A percentile compares a stretch with the other conserved stretches of the same genome.
phyloP scores from a whole-genome alignment of 2,797 vertebrate genomes.

The Rhinophrynus dorsalis region DNA sequence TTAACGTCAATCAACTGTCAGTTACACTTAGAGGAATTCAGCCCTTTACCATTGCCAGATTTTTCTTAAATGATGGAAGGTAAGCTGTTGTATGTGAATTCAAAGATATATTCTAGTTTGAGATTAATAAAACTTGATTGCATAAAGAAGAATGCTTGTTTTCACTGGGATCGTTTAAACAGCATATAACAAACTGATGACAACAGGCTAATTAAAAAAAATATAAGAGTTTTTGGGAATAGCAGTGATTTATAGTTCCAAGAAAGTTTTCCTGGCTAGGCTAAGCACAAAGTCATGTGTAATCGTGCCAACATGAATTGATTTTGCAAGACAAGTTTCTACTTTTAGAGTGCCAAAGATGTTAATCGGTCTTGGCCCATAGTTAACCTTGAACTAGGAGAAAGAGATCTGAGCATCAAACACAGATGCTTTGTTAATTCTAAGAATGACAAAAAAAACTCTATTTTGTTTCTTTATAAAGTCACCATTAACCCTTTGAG shows the following conservation, averaged over 20 bases:
- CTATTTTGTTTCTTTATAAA: too few species aligned
- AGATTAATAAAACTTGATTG: background rate
- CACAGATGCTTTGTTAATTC: background rate
- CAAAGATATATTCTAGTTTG: background rate
- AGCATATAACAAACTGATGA: conserved; percentile 38
- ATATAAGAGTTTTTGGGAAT: conserved; percentile 33
- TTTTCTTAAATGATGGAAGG: too few species aligned
- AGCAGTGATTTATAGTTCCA: conserved; percentile 31
- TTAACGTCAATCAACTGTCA: background rate
- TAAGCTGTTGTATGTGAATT: too few species aligned
- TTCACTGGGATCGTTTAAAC: conserved; percentile 16
- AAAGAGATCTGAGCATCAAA: background rate
- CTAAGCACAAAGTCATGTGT: conserved; percentile 19
- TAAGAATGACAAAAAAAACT: background rate
- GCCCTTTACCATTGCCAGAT: background rate
- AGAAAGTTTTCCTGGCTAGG: conserved; percentile 31
- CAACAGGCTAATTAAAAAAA: conserved; percentile 45
- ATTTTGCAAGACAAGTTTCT: conserved; percentile 42
- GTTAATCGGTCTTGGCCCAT: conserved; percentile 35
- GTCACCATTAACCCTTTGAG: too few species aligned
- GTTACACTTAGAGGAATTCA: background rate
- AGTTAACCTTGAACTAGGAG: conserved; percentile 6
- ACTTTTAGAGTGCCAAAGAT: conserved; percentile 31
- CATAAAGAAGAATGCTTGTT: conserved; percentile 1
- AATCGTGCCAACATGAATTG: conserved; percentile 32